phyloP scores from a whole-genome alignment of 1,140 invertebrate genomes.

The Drosophila truncata region DNA sequence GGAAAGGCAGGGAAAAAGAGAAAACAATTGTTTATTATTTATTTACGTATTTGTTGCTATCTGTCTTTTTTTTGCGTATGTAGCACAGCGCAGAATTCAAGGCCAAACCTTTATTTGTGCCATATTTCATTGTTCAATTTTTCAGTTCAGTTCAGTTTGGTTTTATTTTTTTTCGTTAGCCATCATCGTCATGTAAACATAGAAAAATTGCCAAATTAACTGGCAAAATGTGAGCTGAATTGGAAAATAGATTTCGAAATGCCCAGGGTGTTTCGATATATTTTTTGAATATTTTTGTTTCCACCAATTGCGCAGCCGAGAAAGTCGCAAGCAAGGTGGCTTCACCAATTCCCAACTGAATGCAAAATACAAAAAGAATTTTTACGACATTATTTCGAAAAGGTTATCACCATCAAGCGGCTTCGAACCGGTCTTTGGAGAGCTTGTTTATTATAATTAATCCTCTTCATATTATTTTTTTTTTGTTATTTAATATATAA shows the following conservation, averaged over 20 bases:
- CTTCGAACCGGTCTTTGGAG: conserved; percentile 3
- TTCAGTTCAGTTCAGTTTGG: conserved; percentile 4
- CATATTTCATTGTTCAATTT: conserved; percentile 42
- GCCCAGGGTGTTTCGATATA: not conserved
- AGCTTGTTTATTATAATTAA: conserved; percentile 3
- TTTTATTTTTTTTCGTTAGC: not conserved
- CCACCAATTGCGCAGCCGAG: conserved; percentile 14
- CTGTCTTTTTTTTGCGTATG: conserved; percentile 39
- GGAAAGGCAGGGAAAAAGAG: conserved; percentile 35
- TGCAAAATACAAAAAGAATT: conserved; percentile 12
- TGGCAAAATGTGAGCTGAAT: conserved; percentile 38
- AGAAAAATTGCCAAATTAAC: conserved; percentile 65
- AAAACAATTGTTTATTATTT: conserved; percentile 78
- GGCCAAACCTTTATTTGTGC: conserved; percentile 76
- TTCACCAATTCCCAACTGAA: conserved; percentile 5
- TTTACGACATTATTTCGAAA: conserved; percentile 10
- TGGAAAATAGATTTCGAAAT: conserved; percentile 57
- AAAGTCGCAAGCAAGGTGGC: conserved; percentile 9
- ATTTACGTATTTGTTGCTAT: conserved; percentile 39
- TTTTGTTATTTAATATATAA: conserved; percentile 5
- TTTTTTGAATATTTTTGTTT: conserved; percentile 23
- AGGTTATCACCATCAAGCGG: not conserved
- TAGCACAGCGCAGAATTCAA: conserved; percentile 63
- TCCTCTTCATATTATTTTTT: not conserved
- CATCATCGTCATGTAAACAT: conserved; percentile 51